Base-by-base conservation (phyloP, 2,888 invertebrate species). In the Zaprionus lineosus region DNA sequence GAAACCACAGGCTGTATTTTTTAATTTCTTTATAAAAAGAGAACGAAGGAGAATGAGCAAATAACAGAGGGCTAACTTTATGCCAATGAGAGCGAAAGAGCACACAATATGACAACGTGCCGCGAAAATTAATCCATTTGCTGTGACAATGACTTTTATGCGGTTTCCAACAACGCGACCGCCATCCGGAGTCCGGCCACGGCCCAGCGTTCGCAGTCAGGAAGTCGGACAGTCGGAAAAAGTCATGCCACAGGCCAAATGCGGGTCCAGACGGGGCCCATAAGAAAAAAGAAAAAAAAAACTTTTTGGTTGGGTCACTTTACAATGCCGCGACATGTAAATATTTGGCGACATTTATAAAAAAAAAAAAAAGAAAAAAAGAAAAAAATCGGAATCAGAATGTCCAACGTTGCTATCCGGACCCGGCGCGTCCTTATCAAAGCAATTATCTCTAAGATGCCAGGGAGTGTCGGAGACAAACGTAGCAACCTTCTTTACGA, bases 61-160 rank as follows among this genome's bases (percentile, higher is more conserved):
- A 29, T 37, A 18, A 4, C 2, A 2, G 11, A 0, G 15, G 14
- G 47, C 0, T 5, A 5, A 21, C 7, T 21, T 21, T 21, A 43
- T 3, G 26, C 0, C 40, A 6, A 57, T 14, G 43, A 18, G 33
- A 62, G 46, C 55, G 58, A 53, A 59, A 62, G 21, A 12, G 59
- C 33, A 43, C n/a, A n/a, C n/a, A 62, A 70, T 74, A 75, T 81
- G 81, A 75, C 78, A 84, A 68, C 71, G 68, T 75, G 81, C 82
- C 78, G 75, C 75, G 84, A 84, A 82, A 82, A 82, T 82, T 82
- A 84, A 82, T 82, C 82, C 84, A 84, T 82, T 82, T 82, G 82
- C 83, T 82, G 82, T 82, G 81, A 82, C 81, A 84, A 82, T 82
- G 84, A 82, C 75, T 82, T 82, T 84, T 82, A 84, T 81, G 82